phyloP scores from a whole-genome alignment of 2,113 vertebrate species.

The Irena cyanogastra region DNA sequence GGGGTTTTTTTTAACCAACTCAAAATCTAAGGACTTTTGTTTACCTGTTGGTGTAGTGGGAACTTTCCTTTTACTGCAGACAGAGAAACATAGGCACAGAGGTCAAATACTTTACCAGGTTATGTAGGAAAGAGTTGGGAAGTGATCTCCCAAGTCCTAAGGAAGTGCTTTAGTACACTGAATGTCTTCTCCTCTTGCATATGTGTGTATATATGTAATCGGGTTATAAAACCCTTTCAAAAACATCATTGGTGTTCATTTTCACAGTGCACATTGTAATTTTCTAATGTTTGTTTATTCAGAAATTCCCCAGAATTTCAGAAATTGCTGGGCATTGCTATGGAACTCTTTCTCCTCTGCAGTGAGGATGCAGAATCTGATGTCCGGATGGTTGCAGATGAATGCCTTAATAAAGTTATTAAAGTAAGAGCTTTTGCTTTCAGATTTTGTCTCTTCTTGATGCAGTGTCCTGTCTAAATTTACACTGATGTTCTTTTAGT shows the following conservation, averaged over 20 bases:
- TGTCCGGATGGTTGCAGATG: slow-evolving; percentile 97
- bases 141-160: neutral
- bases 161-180: neutral
- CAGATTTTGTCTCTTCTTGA: neutral
- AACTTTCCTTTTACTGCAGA: neutral
- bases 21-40: neutral
- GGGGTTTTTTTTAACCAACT: neutral
- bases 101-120: neutral
- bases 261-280: neutral
- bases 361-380: slow-evolving; percentile 94
- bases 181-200: neutral
- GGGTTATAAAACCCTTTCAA: neutral
- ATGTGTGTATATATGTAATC: neutral
- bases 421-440: slow-evolving; percentile 78
- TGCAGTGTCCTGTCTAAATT: neutral
- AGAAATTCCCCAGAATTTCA: slow-evolving; percentile 98
- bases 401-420: slow-evolving; percentile 99
- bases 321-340: slow-evolving; percentile 93
- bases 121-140: neutral
- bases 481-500: neutral
- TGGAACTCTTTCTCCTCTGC: slow-evolving; percentile 97
- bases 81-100: neutral
- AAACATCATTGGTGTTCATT: neutral
- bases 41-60: neutral
- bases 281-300: slow-evolving; percentile 17